Base-by-base conservation (phyloP, 2,888 invertebrate genomes). In the Cryptophagus acutangulus region DNA sequence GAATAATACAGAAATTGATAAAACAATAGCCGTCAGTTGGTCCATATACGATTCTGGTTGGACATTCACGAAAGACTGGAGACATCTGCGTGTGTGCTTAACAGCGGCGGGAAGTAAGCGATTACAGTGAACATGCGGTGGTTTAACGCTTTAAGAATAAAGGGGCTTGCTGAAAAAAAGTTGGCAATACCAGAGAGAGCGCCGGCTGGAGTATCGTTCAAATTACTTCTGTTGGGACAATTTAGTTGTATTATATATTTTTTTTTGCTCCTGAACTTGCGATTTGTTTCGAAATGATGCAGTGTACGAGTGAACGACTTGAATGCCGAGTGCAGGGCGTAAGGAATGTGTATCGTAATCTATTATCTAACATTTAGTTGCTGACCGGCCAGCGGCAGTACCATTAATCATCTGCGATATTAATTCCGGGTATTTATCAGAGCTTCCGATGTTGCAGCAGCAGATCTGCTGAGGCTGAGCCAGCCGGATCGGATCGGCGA, bases 371-470 rank as follows among this genome's bases (percentile, higher is more conserved):
- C 26, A 26, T 26, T 46, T 49, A 59, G 58, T 60, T 61, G 55
- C 56, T 60, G 55, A 55, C 52, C 58, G 54, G 53, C 51, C 54
- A 56, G 52, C 56, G 51, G 54, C 47, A 52, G 58, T 58, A 58
- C 56, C 62, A 64, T 64, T 63, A 63, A 63, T 65, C 63, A 65
- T 59, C 56, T 52, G 54, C 55, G 59, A 59, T 63, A 63, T 63
- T 63, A 64, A 65, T 63, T 61, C 59, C 55, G 60, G 61, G 51
- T 63, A 62, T 65, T 62, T 63, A 65, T 63, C 62, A 61, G 52
- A 55, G 58, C 58, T 59, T 62, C 61, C 61, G 58, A 53, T 55
- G 53, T 59, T 43, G 49, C n/a, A n/a, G n/a, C n/a, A 43, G 41
- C 34, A 36, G 36, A 36, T 45, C 38, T 13, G 31, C 9, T 31